Evolutionary conservation across 2,797 vertebrate genomes (phyloP).

Genomic region (Falco cherrug): DNA sequence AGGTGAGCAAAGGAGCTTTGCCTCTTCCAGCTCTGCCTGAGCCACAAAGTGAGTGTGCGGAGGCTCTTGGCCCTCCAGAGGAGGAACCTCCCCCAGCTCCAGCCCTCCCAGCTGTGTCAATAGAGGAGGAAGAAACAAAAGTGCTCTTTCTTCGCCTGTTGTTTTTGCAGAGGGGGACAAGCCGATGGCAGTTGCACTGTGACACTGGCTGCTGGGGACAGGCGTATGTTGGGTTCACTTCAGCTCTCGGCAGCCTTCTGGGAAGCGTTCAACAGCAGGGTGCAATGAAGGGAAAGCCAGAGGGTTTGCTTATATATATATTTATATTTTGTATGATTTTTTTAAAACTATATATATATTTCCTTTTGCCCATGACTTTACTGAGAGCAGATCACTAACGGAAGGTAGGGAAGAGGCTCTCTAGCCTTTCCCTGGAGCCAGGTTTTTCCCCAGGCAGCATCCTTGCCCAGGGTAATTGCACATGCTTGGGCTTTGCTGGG

Average conservation of each 20-base stretch:
- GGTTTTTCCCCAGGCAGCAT: fast-evolving
- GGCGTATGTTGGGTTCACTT: not conserved
- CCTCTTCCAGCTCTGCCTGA: not conserved
- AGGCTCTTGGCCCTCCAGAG: conserved; percentile 69
- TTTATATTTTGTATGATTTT: no score
- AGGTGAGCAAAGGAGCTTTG: not conserved
- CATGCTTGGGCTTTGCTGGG: not conserved
- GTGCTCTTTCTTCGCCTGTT: conserved; percentile 28
- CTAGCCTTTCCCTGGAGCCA: not conserved
- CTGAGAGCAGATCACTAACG: not conserved
- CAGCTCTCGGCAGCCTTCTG: not conserved
- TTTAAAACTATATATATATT: not conserved
- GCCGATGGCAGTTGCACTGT: not conserved
- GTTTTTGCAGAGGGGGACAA: conserved; percentile 7
- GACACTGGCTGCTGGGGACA: conserved; percentile 11
- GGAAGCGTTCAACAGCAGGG: not conserved
- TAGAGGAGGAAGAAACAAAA: conserved; percentile 76
- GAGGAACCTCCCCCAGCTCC: conserved; percentile 64
- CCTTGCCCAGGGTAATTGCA: fast-evolving
- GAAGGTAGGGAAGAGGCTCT: not conserved
- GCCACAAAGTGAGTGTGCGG: not conserved
- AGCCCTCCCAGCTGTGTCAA: conserved; percentile 86
- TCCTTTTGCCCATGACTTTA: not conserved
- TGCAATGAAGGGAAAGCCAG: not conserved
- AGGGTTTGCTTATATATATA: fast-evolving